Percentiles rank a stretch among this genome's conserved stretches.
Evolutionary conservation across 2,888 invertebrate species (phyloP).

Genomic region (Scelioninae gen. 2): DNA sequence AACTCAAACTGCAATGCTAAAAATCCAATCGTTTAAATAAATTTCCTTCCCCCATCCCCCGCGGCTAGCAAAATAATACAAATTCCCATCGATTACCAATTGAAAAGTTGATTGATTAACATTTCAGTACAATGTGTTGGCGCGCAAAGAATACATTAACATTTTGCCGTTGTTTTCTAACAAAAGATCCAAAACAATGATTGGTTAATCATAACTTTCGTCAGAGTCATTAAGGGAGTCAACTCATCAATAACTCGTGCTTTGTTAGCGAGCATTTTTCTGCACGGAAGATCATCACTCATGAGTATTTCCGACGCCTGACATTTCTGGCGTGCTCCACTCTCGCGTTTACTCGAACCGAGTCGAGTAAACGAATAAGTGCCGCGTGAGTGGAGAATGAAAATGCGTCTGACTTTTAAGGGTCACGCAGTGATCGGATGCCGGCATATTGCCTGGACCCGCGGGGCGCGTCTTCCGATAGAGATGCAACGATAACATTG

Average conservation of each 20-base stretch:
- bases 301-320: conserved; percentile 38
- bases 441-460: conserved; percentile 42
- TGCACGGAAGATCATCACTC: conserved; percentile 16
- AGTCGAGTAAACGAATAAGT: conserved; percentile 6
- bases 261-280: conserved; percentile 29
- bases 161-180: not conserved
- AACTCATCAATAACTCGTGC: conserved; percentile 31
- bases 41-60: too few species aligned
- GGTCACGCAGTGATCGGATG: conserved; percentile 50
- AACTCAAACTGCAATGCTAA: too few species aligned
- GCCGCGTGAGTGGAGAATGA: conserved; percentile 8
- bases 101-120: too few species aligned
- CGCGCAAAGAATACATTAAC: conserved; percentile 5
- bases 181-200: conserved; percentile 10
- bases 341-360: conserved; percentile 2
- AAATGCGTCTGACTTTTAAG: conserved; percentile 40
- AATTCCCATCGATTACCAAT: too few species aligned
- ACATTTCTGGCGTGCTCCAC: conserved; percentile 20
- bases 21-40: too few species aligned
- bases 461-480: conserved; percentile 63
- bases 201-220: conserved; percentile 33
- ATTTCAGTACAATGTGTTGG: conserved; percentile 8
- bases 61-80: too few species aligned
- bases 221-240: conserved; percentile 29
- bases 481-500: conserved; percentile 69